phyloP scores from a whole-genome alignment of 2,888 invertebrate species.

The Eugnorisma glareosa region DNA sequence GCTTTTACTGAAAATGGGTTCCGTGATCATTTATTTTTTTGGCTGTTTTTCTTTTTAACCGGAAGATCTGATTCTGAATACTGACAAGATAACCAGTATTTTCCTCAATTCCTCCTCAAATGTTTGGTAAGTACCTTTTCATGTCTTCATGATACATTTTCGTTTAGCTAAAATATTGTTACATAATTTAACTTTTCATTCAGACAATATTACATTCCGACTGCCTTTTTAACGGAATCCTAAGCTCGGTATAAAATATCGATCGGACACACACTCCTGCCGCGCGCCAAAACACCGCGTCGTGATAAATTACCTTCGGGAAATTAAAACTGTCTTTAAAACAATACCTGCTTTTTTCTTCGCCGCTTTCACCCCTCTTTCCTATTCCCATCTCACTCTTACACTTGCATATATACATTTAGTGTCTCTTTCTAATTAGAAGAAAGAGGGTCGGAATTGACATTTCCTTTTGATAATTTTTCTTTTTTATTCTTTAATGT shows the following conservation, averaged over 20 bases:
- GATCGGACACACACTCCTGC: slow-evolving; percentile 74
- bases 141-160: background rate
- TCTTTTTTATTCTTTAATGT: slow-evolving; percentile 56
- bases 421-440: slow-evolving; percentile 60
- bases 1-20: slow-evolving; percentile 55
- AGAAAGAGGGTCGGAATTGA: slow-evolving; percentile 65
- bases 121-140: background rate
- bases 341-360: slow-evolving; percentile 87
- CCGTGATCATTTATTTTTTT: slow-evolving; percentile 33
- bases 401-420: slow-evolving; percentile 32
- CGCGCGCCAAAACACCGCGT: slow-evolving; percentile 77
- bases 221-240: slow-evolving; percentile 44
- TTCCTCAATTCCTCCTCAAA: slow-evolving; percentile 5
- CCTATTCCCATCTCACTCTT: slow-evolving; percentile 62
- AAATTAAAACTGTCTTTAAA: slow-evolving; percentile 91
- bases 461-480: slow-evolving; percentile 62
- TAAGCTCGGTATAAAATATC: slow-evolving; percentile 75
- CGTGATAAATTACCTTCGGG: slow-evolving; percentile 90
- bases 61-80: background rate
- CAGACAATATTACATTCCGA: background rate
- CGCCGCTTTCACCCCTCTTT: slow-evolving; percentile 73
- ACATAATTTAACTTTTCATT: background rate
- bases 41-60: slow-evolving; percentile 7
- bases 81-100: slow-evolving; percentile 9
- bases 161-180: background rate